A percentile compares a stretch with the other conserved stretches of the same genome.
These are phyloP conservation scores for Lathamus discolor DNA, from an alignment of 2,113 vertebrate species.

Conservation along the genomic window DNA sequence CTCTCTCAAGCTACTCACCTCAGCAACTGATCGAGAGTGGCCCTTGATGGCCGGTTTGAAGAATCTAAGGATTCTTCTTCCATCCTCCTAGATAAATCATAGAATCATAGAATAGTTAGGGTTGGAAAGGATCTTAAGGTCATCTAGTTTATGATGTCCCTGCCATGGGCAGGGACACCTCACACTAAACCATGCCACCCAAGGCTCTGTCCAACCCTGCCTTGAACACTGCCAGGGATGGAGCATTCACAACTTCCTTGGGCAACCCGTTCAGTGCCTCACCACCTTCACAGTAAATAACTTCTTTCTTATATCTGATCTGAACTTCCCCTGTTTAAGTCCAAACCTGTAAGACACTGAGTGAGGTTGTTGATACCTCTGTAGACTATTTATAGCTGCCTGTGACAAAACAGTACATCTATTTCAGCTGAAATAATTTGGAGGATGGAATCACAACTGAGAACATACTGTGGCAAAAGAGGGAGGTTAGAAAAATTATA, in stretches of 20 bases:
- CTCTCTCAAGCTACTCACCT: too few species aligned
- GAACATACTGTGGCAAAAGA: neutral
- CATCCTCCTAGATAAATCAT: neutral
- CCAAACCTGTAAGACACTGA: neutral
- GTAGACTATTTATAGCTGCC: neutral
- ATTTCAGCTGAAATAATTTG: neutral
- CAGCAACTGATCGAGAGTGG: too few species aligned
- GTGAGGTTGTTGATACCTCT: neutral
- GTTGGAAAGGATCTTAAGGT: neutral
- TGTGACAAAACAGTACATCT: neutral
- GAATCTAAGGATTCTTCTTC: neutral
- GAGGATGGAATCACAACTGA: neutral
- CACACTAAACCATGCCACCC: too few species aligned
- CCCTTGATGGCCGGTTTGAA: too few species aligned
- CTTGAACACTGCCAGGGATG: too few species aligned
- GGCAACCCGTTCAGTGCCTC: neutral
- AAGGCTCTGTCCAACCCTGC: too few species aligned
- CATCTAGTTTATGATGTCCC: too few species aligned
- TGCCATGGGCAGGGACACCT: too few species aligned
- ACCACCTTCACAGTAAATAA: neutral
- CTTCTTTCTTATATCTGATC: neutral
- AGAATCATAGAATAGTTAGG: neutral
- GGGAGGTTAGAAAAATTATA: neutral
- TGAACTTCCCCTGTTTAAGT: neutral
- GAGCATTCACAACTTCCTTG: too few species aligned